Conservation (phyloP, 92 coral and sea anemone species). For the Palythoa grandis region DNA sequence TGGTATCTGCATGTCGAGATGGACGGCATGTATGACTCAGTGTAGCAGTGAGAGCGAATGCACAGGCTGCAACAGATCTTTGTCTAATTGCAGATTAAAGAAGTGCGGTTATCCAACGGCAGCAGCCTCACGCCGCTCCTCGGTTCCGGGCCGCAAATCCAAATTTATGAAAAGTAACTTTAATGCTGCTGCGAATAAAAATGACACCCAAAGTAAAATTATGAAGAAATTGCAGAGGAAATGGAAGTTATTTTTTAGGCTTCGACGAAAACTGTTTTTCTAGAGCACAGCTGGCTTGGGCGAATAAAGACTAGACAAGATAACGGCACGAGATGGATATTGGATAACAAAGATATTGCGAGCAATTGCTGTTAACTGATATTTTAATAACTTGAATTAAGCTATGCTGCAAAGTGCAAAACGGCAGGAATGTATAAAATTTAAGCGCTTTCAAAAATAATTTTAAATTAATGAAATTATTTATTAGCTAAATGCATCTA, state of each 20-base stretch:
- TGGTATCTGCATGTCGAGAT: not conserved
- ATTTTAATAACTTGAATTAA: no score
- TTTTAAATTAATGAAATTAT: no score
- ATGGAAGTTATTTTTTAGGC: slow-evolving; percentile 8
- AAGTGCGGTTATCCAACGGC: not conserved
- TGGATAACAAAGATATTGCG: no score
- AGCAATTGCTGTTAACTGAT: no score
- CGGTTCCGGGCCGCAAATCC: not conserved
- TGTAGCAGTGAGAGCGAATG: not conserved
- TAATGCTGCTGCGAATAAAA: not conserved
- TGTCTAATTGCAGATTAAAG: not conserved
- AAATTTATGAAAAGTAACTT: not conserved
- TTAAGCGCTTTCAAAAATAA: no score
- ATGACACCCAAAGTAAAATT: not conserved
- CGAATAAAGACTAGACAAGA: not conserved
- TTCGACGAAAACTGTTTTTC: slow-evolving; percentile 16
- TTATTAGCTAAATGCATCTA: no score
- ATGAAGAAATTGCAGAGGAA: slow-evolving; percentile 11
- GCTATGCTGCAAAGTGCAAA: no score
- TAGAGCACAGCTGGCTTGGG: not conserved
- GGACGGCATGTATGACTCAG: slow-evolving; percentile 30
- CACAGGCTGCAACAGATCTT: slow-evolving; percentile 12
- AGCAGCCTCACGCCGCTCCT: not conserved
- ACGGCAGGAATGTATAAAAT: no score
- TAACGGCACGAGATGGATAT: no score